A percentile compares a stretch with the other conserved stretches of the same genome.
These are phyloP conservation scores for Teleogryllus oceanicus DNA, from an alignment of 2,888 invertebrate genomes.

Conservation along the genomic window DNA sequence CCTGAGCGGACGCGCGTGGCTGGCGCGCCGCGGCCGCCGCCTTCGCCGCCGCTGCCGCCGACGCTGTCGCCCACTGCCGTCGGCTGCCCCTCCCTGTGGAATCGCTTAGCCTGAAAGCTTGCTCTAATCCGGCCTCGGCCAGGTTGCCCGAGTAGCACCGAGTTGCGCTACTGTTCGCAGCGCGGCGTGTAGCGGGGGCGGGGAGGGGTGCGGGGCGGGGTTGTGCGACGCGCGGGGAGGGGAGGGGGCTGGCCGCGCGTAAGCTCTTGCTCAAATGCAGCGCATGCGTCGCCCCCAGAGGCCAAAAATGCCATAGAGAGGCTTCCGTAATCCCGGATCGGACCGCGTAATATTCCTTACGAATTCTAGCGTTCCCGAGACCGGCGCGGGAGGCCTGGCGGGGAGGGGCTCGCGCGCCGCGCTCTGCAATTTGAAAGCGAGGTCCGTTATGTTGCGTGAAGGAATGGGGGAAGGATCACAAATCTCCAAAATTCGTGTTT, in stretches of 20 bases:
- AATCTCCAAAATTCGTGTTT: background rate
- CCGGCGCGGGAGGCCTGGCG: background rate
- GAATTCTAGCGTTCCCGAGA: background rate
- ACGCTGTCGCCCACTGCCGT: too few relatives aligned
- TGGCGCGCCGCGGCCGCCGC: background rate
- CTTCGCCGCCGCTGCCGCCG: too few relatives aligned
- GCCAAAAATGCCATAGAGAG: constrained; percentile 6
- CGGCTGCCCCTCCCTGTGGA: background rate
- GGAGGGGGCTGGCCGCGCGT: background rate
- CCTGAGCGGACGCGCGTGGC: background rate
- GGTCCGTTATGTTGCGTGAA: background rate
- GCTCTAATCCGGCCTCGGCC: background rate
- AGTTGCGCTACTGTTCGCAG: background rate
- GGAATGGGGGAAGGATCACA: constrained; percentile 6
- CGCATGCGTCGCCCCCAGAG: background rate
- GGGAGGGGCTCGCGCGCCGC: background rate
- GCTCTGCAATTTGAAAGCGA: too few relatives aligned
- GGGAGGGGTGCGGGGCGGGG: too few relatives aligned
- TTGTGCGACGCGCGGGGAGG: too few relatives aligned
- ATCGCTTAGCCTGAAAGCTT: constrained; percentile 18
- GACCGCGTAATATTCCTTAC: constrained; percentile 18
- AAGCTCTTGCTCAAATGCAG: constrained; percentile 1
- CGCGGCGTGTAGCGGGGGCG: too few relatives aligned
- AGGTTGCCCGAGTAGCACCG: background rate
- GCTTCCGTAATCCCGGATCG: background rate